Evolutionary conservation across 2,113 vertebrate species (phyloP), one percentile per base, ranked within the genome.

Genomic region (Ailuropoda melanoleuca): DNA sequence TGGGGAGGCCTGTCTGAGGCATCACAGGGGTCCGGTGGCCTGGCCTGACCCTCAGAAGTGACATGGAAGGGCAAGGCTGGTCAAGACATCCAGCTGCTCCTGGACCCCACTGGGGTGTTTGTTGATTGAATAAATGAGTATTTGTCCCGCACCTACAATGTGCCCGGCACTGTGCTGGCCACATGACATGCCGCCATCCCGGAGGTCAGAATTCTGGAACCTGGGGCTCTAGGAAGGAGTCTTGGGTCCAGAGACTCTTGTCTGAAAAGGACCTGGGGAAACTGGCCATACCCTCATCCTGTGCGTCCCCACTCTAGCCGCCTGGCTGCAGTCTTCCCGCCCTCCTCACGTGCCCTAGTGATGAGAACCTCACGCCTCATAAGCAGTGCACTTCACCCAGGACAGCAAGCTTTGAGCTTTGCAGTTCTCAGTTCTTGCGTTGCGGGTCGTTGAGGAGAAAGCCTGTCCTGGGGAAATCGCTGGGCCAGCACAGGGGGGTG

Each of bases 161-260:
- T 37, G 6, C 9, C 66, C 31, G 6, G 48, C 37, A 8, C 39
- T 48, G n/a, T 34, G 18, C 39, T 85, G 12, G 1, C 39, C 60
- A 23, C 1, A 1, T 48, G 50, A 29, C 26, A 37, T 1, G 1
- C 29, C 18, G 0, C n/a, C 43, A 12, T 48, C 8, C 39, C 43
- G 6, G 77, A 48, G 88, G 13, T 29, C 39, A 78, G 64, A 84
- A 37, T 23, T 64, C 15, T 8, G 46, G 72, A 77, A 34, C 3
- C 37, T n/a, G 9, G 17, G 66, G 46, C n/a, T 86, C 55, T 31
- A n/a, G 26, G 29, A 92, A 31, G 39, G 15, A 94, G 19, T 50
- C 56, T 66, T 84, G 64, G 74, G 26, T 48, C n/a, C 11, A 56
- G 56, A 50, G 77, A 68, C 39, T 55, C 11, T 81, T 0, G 12